Percentiles rank a stretch among this genome's conserved stretches.
phyloP scores from a whole-genome alignment of 2,113 vertebrate species.

The Brienomyrus brachyistius region DNA sequence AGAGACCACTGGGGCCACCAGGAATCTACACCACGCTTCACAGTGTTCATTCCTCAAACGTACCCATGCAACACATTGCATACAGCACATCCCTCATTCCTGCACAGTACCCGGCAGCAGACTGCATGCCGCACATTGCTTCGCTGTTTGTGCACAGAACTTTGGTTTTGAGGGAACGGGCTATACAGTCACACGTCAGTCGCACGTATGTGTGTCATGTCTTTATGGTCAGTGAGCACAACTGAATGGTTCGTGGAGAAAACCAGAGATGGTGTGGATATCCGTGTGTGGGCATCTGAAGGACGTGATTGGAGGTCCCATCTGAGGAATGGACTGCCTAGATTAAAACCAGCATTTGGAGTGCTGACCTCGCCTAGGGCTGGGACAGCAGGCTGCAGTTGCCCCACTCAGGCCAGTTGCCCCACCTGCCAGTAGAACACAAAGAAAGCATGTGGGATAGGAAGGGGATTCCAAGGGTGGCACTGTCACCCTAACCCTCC shows the following conservation, averaged over 20 bases:
- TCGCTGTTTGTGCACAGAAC: too few species aligned
- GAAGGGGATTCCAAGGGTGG: conserved; percentile 33
- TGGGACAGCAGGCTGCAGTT: not conserved
- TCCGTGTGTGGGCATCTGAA: not conserved
- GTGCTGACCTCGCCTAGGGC: not conserved
- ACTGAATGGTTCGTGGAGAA: not conserved
- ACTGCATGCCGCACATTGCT: not conserved
- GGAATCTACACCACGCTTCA: not conserved
- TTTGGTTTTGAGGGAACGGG: not conserved
- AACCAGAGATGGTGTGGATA: not conserved
- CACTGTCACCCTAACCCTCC: conserved; percentile 37
- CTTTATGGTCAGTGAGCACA: not conserved
- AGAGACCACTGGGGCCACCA: conserved; percentile 11
- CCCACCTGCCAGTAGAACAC: conserved; percentile 45
- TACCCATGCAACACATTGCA: not conserved
- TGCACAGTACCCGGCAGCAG: not conserved
- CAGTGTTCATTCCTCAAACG: not conserved
- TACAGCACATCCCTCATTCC: not conserved
- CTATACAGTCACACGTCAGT: not conserved
- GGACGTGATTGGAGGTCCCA: not conserved
- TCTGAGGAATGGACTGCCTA: not conserved
- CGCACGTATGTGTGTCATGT: not conserved
- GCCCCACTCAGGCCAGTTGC: conserved; percentile 51
- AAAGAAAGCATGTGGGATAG: conserved; percentile 59
- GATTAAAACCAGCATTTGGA: not conserved